phyloP scores from a whole-genome alignment of 2,888 invertebrate species.

The Drosophila antonietae region DNA sequence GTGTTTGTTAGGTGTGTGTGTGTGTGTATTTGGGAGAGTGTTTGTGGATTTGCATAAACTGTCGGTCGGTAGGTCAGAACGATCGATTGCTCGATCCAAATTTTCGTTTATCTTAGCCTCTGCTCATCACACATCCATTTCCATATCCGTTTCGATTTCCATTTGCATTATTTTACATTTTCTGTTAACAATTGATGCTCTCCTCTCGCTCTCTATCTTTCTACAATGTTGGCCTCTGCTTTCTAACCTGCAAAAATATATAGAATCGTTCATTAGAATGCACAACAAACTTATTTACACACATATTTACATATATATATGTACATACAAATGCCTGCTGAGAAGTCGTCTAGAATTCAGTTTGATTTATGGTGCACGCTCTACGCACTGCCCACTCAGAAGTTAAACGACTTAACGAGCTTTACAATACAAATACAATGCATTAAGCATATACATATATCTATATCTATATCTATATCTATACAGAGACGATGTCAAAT shows the following conservation, averaged over 20 bases:
- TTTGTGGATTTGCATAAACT: conserved; percentile 50
- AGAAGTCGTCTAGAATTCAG: conserved; percentile 30
- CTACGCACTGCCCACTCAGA: conserved; percentile 33
- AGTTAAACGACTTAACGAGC: conserved; percentile 53
- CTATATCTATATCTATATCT: conserved; percentile 1
- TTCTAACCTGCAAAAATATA: conserved; percentile 31
- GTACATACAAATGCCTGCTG: conserved; percentile 10
- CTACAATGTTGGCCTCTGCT: conserved; percentile 22
- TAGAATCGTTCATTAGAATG: conserved; percentile 7
- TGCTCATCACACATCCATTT: conserved; percentile 19
- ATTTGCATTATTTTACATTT: conserved; percentile 9
- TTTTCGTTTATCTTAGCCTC: conserved; percentile 47
- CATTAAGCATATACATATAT: conserved; percentile 11
- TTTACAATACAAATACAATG: conserved; percentile 32
- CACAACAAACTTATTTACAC: neutral
- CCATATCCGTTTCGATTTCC: neutral
- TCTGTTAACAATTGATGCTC: conserved; percentile 28
- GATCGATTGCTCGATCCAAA: conserved; percentile 52
- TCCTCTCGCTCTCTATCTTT: conserved; percentile 10
- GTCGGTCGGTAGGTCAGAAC: conserved; percentile 59
- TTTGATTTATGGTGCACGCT: conserved; percentile 21
- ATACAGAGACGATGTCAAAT: conserved; percentile 3
- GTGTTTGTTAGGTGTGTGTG: conserved; percentile 3
- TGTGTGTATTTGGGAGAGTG: conserved; percentile 8
- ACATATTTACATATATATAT: neutral